These are phyloP conservation scores for Salarias fasciatus DNA, from an alignment of 2,797 vertebrate genomes.

Conservation along the genomic window DNA sequence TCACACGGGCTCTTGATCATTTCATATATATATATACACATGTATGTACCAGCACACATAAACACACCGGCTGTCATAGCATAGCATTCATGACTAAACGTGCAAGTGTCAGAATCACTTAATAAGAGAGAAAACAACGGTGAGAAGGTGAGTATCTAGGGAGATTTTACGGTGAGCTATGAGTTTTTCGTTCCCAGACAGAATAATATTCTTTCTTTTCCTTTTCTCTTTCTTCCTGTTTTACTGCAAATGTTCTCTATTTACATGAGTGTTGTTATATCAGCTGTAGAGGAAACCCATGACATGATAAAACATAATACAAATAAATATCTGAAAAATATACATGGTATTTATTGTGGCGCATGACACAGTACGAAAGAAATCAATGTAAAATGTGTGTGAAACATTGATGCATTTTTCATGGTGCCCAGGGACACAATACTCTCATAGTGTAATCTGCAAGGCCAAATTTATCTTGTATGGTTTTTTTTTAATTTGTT, in stretches of 20 bases:
- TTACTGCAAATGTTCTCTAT: neutral
- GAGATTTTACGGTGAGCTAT: slow-evolving; percentile 34
- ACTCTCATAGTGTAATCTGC: too few species aligned
- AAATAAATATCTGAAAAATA: too few species aligned
- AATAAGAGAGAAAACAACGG: slow-evolving; percentile 32
- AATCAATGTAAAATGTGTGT: too few species aligned
- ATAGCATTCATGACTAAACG: slow-evolving; percentile 44
- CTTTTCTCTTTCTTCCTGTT: slow-evolving; percentile 4
- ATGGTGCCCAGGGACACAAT: too few species aligned
- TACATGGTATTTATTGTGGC: too few species aligned
- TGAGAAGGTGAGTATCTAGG: slow-evolving; percentile 45
- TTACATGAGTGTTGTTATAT: slow-evolving; percentile 5
- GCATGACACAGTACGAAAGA: too few species aligned
- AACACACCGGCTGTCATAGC: slow-evolving; percentile 29
- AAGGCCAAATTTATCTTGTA: too few species aligned
- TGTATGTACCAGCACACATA: slow-evolving; percentile 8
- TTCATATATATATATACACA: slow-evolving; percentile 32
- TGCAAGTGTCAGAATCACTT: slow-evolving; percentile 60
- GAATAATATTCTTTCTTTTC: slow-evolving; percentile 26
- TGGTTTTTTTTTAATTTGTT: too few species aligned
- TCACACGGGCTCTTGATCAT: slow-evolving; percentile 42
- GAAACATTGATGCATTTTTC: too few species aligned
- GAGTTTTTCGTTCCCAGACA: slow-evolving; percentile 23
- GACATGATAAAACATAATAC: neutral
- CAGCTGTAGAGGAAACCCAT: neutral